A percentile compares a stretch with the other conserved stretches of the same genome.
Evolutionary conservation across 2,113 vertebrate genomes (phyloP).

Genomic region (Xiphophorus couchianus): DNA sequence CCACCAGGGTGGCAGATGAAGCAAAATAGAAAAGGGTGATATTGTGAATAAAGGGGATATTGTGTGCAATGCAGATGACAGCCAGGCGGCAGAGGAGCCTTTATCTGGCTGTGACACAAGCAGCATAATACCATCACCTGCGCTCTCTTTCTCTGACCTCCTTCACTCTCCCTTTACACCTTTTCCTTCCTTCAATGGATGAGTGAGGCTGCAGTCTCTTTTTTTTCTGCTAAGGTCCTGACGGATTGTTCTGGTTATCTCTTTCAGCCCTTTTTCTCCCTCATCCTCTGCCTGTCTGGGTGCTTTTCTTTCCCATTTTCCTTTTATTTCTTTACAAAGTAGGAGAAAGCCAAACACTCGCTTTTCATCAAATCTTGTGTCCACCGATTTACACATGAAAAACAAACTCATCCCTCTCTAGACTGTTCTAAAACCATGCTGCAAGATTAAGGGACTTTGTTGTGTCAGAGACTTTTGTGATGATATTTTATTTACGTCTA

Average conservation of each 20-base stretch:
- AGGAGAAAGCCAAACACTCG: slow-evolving; percentile 36
- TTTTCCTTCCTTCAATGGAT: slow-evolving; percentile 44
- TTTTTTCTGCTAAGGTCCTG: slow-evolving; percentile 26
- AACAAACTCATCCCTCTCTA: slow-evolving; percentile 19
- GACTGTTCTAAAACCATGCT: slow-evolving; percentile 18
- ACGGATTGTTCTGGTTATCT: slow-evolving; percentile 50
- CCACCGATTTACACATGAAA: slow-evolving; percentile 23
- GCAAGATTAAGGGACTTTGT: slow-evolving; percentile 52
- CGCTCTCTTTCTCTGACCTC: slow-evolving; percentile 55
- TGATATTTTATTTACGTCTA: slow-evolving; percentile 46
- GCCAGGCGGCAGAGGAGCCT: slow-evolving; percentile 53
- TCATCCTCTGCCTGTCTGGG: slow-evolving; percentile 43
- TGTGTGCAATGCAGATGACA: slow-evolving; percentile 68
- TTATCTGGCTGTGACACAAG: slow-evolving; percentile 67
- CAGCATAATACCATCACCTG: slow-evolving; percentile 69
- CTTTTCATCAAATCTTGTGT: slow-evolving; percentile 38
- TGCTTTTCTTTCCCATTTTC: slow-evolving; percentile 6
- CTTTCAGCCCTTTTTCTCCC: slow-evolving; percentile 29
- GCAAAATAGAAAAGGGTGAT: slow-evolving; percentile 62
- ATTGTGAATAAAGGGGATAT: slow-evolving; percentile 65
- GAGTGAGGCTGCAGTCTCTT: slow-evolving; percentile 31
- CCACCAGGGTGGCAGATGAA: slow-evolving; percentile 63
- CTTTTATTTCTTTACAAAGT: slow-evolving; percentile 18
- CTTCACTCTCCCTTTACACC: slow-evolving; percentile 30
- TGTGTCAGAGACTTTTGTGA: slow-evolving; percentile 55